Conservation (phyloP, 2,797 vertebrate genomes). For the Champsocephalus gunnari region DNA sequence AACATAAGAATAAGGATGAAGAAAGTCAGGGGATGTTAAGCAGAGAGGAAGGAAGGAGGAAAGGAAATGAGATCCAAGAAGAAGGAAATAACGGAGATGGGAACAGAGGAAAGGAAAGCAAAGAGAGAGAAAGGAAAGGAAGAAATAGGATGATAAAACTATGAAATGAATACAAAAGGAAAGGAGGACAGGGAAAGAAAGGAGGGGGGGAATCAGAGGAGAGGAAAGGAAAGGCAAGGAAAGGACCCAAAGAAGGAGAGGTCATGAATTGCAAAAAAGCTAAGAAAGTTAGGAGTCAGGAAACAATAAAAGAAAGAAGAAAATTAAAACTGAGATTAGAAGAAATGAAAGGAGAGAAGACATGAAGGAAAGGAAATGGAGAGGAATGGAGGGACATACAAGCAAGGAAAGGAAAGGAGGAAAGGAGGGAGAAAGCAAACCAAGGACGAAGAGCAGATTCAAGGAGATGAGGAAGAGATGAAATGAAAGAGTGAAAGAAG, state of each 20-base stretch:
- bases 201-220: too few species aligned
- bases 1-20: too few species aligned
- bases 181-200: too few species aligned
- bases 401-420: neutral
- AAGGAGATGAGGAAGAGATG: neutral
- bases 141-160: neutral
- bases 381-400: too few species aligned
- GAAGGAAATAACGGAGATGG: neutral
- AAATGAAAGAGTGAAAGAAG: neutral
- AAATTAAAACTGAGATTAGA: neutral
- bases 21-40: too few species aligned
- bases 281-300: too few species aligned
- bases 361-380: too few species aligned
- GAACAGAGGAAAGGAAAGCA: neutral
- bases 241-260: too few species aligned
- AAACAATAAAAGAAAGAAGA: neutral
- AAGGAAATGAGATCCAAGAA: neutral
- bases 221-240: too few species aligned
- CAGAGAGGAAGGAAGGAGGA: too few species aligned
- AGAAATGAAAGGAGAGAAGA: neutral
- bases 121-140: neutral
- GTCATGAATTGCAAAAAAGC: too few species aligned
- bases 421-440: neutral
- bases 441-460: too few species aligned
- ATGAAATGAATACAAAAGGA: neutral